These are phyloP conservation scores for Cygnus buccinator DNA, from an alignment of 2,113 vertebrate species.

Conservation along the genomic window DNA sequence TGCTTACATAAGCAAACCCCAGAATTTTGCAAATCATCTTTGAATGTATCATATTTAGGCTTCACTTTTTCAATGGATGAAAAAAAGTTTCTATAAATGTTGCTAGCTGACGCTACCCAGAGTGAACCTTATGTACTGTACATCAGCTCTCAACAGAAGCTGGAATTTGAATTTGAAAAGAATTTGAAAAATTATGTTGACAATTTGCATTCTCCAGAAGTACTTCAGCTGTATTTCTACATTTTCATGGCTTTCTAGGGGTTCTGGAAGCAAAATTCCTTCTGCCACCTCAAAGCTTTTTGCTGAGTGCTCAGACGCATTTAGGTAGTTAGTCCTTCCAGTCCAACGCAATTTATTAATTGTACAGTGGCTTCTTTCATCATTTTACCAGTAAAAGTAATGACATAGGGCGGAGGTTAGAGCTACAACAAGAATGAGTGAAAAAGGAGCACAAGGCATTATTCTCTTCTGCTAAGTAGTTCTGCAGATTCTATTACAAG, in stretches of 20 bases:
- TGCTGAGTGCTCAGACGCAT: constrained; percentile 1
- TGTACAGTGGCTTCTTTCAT: not conserved
- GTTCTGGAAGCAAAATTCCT: constrained; percentile 35
- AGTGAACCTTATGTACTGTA: constrained; percentile 40
- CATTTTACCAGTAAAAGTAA: constrained; percentile 5
- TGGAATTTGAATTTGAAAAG: constrained; percentile 63
- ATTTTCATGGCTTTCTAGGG: constrained; percentile 21
- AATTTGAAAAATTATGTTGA: constrained; percentile 52
- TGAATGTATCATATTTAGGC: not conserved
- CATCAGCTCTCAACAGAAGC: constrained; percentile 37
- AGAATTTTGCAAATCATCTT: constrained; percentile 45
- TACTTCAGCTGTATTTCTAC: constrained; percentile 29
- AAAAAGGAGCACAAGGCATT: constrained; percentile 17
- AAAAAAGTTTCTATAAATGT: constrained; percentile 51
- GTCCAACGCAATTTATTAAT: constrained; percentile 6
- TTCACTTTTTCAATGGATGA: constrained; percentile 36
- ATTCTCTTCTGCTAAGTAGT: constrained; percentile 22
- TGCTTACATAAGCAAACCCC: constrained; percentile 54
- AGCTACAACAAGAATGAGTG: not conserved
- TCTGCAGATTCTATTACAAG: constrained; percentile 13
- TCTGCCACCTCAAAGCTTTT: not conserved
- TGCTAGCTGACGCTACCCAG: constrained; percentile 25
- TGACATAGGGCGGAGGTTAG: not conserved
- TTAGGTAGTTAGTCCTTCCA: constrained; percentile 31
- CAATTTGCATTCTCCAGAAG: constrained; percentile 45